Percentiles rank a stretch among this genome's conserved stretches.
Evolutionary conservation across 1,140 invertebrate genomes (phyloP).

Genomic region (Limonius californicus): DNA sequence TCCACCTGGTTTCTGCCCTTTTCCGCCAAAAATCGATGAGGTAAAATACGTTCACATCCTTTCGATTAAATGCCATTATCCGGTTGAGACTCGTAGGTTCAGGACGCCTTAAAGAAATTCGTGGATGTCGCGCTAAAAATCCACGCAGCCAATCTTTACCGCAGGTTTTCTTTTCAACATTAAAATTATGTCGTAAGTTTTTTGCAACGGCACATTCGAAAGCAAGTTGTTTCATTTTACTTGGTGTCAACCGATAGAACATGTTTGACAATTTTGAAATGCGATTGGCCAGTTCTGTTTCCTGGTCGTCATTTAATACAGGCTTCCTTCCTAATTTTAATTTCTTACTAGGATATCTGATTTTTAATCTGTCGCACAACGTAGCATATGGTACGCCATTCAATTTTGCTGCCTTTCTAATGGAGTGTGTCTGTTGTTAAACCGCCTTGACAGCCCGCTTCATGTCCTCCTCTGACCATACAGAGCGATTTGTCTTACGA

Average conservation of each 20-base stretch:
- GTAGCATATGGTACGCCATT: background rate
- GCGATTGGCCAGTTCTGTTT: background rate
- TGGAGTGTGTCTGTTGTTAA: background rate
- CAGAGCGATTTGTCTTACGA: background rate
- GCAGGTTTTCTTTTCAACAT: background rate
- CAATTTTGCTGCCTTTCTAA: background rate
- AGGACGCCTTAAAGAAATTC: background rate
- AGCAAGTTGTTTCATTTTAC: slow-evolving; percentile 2
- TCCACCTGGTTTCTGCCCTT: slow-evolving; percentile 40
- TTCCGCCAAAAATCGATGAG: slow-evolving; percentile 26
- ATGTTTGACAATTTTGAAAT: background rate
- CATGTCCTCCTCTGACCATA: background rate
- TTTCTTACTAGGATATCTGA: background rate
- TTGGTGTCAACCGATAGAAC: background rate
- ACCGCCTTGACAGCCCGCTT: background rate
- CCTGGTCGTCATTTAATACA: background rate
- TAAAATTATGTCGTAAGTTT: slow-evolving; percentile 2
- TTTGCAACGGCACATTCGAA: background rate
- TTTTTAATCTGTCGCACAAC: background rate
- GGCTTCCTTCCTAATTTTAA: slow-evolving; percentile 7
- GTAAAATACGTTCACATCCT: slow-evolving; percentile 3
- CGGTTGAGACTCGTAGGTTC: background rate
- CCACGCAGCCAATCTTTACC: slow-evolving; percentile 9
- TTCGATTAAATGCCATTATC: slow-evolving; percentile 6
- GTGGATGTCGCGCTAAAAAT: background rate